Evolutionary conservation across 2,888 invertebrate genomes (phyloP).

Genomic region (Hirtodrosophila trivittata): DNA sequence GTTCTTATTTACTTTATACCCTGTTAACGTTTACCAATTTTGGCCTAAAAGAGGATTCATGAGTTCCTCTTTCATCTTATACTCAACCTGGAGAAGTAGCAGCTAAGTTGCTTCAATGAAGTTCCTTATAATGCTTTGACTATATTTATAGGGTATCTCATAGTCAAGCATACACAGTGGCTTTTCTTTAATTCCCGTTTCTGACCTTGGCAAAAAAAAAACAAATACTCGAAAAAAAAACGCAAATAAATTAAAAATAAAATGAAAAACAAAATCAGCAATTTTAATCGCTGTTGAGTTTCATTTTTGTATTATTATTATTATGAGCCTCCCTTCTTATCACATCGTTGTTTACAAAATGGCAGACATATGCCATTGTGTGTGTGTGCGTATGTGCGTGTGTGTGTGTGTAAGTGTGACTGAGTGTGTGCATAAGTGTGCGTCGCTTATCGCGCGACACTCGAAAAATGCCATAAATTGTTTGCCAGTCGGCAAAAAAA

Average conservation of each 20-base stretch:
- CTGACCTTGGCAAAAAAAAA: conserved; percentile 61
- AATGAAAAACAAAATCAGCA: conserved; percentile 25
- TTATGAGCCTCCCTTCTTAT: conserved; percentile 42
- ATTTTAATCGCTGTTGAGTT: conserved; percentile 19
- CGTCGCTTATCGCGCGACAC: conserved; percentile 45
- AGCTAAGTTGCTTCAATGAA: no score
- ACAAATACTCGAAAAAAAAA: conserved; percentile 14
- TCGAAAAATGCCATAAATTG: conserved; percentile 69
- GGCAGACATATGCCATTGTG: conserved; percentile 56
- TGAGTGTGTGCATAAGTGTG: conserved; percentile 8
- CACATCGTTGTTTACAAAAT: conserved; percentile 72
- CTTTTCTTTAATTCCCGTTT: conserved; percentile 8
- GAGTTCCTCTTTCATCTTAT: no score
- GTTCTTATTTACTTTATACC: conserved; percentile 6
- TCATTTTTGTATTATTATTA: conserved; percentile 34
- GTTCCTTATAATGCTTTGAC: no score
- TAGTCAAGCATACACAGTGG: not conserved
- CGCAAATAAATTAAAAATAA: conserved; percentile 10
- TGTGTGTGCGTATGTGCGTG: conserved; percentile 11
- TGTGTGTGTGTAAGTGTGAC: conserved; percentile 7
- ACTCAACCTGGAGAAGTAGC: no score
- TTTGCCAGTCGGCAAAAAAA: conserved; percentile 47
- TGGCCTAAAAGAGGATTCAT: no score
- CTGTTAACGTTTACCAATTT: no score
- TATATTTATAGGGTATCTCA: not conserved